These are phyloP conservation scores for Eupithecia insigniata DNA, from an alignment of 2,888 invertebrate species.

Conservation along the genomic window DNA sequence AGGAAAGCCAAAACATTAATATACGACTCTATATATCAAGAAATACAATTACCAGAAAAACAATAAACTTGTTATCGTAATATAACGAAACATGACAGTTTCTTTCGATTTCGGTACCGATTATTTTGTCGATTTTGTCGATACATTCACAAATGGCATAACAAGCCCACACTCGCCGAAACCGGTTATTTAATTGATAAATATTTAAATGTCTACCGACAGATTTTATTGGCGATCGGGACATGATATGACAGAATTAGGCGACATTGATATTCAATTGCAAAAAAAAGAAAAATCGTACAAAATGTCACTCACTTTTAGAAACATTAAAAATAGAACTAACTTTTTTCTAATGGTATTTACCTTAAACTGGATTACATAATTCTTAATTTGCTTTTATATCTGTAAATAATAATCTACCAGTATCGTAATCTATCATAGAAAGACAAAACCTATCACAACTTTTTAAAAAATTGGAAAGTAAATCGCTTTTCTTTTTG, in stretches of 20 bases:
- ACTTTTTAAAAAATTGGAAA: no score
- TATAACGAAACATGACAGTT: conserved; percentile 2
- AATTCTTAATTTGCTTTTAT: no score
- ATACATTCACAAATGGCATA: conserved; percentile 23
- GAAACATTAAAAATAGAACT: neutral
- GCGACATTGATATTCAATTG: neutral
- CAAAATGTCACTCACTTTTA: neutral
- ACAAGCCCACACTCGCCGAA: conserved; percentile 17
- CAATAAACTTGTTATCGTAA: neutral
- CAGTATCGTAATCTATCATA: neutral
- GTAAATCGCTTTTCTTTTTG: no score
- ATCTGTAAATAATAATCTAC: no score
- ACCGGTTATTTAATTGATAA: conserved; percentile 28
- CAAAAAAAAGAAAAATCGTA: neutral
- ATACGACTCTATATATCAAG: neutral
- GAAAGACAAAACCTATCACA: neutral
- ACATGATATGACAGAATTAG: conserved; percentile 1
- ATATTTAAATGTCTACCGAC: conserved; percentile 18
- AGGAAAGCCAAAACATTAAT: neutral
- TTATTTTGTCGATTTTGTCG: neutral
- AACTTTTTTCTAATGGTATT: neutral
- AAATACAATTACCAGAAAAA: neutral
- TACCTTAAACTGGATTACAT: neutral
- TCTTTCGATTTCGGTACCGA: neutral
- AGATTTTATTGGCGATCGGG: conserved; percentile 5